A percentile compares a stretch with the other conserved stretches of the same genome.
phyloP scores from a whole-genome alignment of 1,140 invertebrate genomes.

The Tenebrio molitor region DNA sequence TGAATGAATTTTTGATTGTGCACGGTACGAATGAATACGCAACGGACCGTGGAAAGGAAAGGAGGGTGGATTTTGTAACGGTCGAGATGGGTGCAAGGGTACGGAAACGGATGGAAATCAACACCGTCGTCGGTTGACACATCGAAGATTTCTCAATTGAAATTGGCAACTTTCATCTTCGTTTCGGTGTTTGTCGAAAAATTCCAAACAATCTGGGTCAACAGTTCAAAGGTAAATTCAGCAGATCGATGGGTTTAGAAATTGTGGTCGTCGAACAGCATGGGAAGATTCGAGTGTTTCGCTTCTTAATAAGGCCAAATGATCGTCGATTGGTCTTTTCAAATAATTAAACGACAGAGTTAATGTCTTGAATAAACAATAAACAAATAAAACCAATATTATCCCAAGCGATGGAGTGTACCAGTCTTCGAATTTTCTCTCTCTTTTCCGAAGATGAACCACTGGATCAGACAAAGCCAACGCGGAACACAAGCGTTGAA shows the following conservation, averaged over 20 bases:
- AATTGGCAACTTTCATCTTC: neutral
- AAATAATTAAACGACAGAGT: conserved; percentile 3
- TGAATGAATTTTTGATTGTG: too few relatives aligned
- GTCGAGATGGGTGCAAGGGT: neutral
- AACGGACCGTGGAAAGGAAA: neutral
- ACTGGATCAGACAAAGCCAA: conserved; percentile 13
- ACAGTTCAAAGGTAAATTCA: conserved; percentile 7
- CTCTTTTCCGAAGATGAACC: conserved; percentile 21
- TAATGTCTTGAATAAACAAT: conserved; percentile 23
- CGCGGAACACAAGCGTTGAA: conserved; percentile 13
- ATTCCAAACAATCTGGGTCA: neutral
- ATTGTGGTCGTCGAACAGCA: neutral
- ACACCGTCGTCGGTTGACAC: too few relatives aligned
- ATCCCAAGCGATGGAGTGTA: conserved; percentile 21
- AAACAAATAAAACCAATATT: conserved; percentile 39
- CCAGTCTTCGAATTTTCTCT: neutral
- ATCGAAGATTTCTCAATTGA: too few relatives aligned
- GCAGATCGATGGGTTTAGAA: neutral
- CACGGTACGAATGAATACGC: conserved; percentile 7
- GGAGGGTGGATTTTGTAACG: conserved; percentile 32
- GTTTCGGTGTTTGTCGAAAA: neutral
- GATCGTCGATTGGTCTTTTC: conserved; percentile 15
- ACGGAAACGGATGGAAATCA: too few relatives aligned
- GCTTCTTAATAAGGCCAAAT: neutral
- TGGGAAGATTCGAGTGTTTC: conserved; percentile 5